Base-by-base conservation (phyloP, 2,888 invertebrate genomes). In the Agrotis ipsilon region DNA sequence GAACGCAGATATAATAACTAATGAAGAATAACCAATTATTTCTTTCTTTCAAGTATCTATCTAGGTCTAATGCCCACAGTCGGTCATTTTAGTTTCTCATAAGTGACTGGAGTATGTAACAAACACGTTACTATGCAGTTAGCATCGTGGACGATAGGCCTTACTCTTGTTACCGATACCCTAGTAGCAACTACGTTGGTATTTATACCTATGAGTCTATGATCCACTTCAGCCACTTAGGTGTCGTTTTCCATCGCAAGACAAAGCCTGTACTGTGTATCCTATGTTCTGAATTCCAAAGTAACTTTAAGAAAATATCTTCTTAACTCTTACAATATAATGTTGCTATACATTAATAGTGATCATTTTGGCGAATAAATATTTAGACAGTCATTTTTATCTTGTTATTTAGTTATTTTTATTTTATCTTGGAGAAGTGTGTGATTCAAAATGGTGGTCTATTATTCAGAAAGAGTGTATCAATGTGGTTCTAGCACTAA, bases 151-250 rank as follows among this genome's bases (percentile, higher is more conserved):
- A 55, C 32, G 55, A n/a, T n/a, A n/a, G n/a, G 13, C n/a, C n/a
- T n/a, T 16, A 5, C 21, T 51, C 45, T 4, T 19, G 2, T 63
- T 51, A 73, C 21, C 7, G 45, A 64, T 70, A 24, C 49, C 11
- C 18, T 51, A 74, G 64, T 39, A 32, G n/a, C 7, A 21, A 9
- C 51, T 52, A 51, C 24, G 45, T 24, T 24, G 14, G 32, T 52
- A 45, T n/a, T 59, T 60, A 1, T 21, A 24, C 16, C n/a, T 32
- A 19, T 19, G 13, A 5, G 7, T 3, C 1, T 70, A 48, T 49
- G 43, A 67, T 54, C 13, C 27, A 68, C 11, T 75, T 13, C n/a
- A 67, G 54, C 16, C 27, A 68, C 11, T 75, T 13, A 21, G 18
- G 21, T 75, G 43, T 72, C 76, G 13, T 13, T 24, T 43, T 11